phyloP scores from a whole-genome alignment of 2,888 invertebrate species.

The Caenorhabditis drosophilae region DNA sequence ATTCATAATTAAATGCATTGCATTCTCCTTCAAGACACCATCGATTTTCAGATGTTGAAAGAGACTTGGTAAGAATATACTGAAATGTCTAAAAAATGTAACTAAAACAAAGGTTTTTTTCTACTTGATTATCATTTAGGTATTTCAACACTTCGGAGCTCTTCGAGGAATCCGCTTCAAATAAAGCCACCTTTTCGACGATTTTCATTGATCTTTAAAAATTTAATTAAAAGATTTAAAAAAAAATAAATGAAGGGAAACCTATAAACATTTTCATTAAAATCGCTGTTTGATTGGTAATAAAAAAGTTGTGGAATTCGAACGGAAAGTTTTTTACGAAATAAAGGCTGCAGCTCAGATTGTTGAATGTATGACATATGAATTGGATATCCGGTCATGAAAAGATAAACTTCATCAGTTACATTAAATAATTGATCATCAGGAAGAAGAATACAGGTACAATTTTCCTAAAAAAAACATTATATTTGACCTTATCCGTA shows the following conservation, averaged over 20 bases:
- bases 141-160: constrained; percentile 9
- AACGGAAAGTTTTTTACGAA: constrained; percentile 32
- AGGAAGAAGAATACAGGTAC: constrained; percentile 37
- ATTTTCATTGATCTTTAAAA: constrained; percentile 21
- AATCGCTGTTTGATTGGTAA: constrained; percentile 24
- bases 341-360: constrained; percentile 18
- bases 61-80: constrained; percentile 13
- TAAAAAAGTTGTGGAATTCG: constrained; percentile 29
- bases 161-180: constrained; percentile 21
- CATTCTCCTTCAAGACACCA: constrained; percentile 51
- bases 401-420: constrained; percentile 39
- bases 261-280: constrained; percentile 23
- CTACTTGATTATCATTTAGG: constrained; percentile 22
- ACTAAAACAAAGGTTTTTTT: no score
- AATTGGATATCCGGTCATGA: constrained; percentile 39
- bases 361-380: constrained; percentile 38
- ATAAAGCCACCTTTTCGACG: constrained; percentile 40
- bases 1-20: constrained; percentile 33
- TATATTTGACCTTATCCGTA: not conserved
- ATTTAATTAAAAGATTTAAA: not conserved
- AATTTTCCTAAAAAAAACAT: constrained; percentile 34
- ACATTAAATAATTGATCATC: constrained; percentile 32
- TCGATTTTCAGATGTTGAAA: constrained; percentile 9
- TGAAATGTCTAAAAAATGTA: constrained; percentile 7
- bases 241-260: not conserved